Evolutionary conservation across 1,140 invertebrate genomes (phyloP).

Genomic region (Popillia japonica): DNA sequence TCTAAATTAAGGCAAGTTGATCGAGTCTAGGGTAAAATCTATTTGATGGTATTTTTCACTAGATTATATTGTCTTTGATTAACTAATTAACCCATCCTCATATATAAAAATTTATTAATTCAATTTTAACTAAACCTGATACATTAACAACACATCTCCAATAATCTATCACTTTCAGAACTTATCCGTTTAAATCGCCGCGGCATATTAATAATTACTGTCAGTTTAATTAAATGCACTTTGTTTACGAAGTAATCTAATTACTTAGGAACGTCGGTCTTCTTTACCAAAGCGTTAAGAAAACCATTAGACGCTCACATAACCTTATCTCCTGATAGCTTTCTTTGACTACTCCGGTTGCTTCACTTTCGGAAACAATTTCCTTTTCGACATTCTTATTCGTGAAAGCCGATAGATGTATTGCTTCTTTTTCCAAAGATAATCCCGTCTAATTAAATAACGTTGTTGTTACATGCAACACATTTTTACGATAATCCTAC

Average conservation of each 20-base stretch:
- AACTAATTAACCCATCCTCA: slow-evolving; percentile 7
- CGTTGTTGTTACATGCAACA: background rate
- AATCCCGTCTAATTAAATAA: background rate
- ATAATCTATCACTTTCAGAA: background rate
- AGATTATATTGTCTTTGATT: no score
- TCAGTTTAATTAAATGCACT: background rate
- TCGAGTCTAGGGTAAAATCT: no score
- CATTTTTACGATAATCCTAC: no score
- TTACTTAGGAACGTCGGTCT: background rate
- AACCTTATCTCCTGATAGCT: background rate
- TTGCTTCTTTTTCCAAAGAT: background rate
- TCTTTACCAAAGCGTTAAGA: background rate
- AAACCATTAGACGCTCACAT: slow-evolving; percentile 4
- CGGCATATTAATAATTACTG: background rate
- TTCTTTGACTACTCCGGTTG: background rate
- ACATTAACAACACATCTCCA: background rate
- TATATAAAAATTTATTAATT: slow-evolving; percentile 6
- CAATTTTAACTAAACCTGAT: background rate
- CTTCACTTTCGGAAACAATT: background rate
- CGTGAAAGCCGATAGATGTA: background rate
- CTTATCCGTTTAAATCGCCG: background rate
- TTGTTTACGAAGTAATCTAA: slow-evolving; percentile 5
- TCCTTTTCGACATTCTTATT: background rate
- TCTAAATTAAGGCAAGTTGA: no score
- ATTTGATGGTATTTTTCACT: no score